Conservation (phyloP, 2,888 invertebrate genomes). For the Megamerina dolium region DNA sequence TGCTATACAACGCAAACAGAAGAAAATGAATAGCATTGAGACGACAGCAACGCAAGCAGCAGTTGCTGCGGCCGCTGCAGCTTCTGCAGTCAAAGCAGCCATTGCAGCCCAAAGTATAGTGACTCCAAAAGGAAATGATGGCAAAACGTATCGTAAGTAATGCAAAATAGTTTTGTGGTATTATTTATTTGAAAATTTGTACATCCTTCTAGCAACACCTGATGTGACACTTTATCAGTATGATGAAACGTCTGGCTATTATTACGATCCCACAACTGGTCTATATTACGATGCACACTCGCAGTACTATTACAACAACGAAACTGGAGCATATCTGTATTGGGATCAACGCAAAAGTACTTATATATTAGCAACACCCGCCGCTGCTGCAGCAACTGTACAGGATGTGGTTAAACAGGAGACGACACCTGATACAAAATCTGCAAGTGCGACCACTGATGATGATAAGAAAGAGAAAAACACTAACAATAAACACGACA, state of each 20-base stretch:
- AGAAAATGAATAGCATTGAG: constrained; percentile 43
- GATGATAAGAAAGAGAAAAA: constrained; percentile 49
- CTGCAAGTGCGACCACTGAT: constrained; percentile 14
- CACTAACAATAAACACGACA: constrained; percentile 66
- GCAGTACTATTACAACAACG: constrained; percentile 93
- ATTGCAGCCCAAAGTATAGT: constrained; percentile 27
- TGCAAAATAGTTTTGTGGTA: neutral
- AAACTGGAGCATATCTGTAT: constrained; percentile 85
- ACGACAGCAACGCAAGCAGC: constrained; percentile 44
- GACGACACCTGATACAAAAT: constrained; percentile 9
- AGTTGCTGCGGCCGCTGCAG: constrained; percentile 39
- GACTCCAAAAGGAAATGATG: constrained; percentile 44
- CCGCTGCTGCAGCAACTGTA: constrained; percentile 41
- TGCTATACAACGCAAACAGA: constrained; percentile 58
- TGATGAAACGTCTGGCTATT: constrained; percentile 92
- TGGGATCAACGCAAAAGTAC: constrained; percentile 78
- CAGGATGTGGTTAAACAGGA: constrained; percentile 32
- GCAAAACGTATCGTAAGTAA: constrained; percentile 44
- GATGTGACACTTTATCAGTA: constrained; percentile 89
- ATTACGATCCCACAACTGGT: constrained; percentile 88
- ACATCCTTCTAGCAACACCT: constrained; percentile 56
- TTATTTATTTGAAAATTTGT: neutral
- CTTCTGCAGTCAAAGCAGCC: constrained; percentile 45
- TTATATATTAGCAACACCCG: constrained; percentile 49
- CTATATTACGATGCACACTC: constrained; percentile 95